A percentile compares a stretch with the other conserved stretches of the same genome.
These are phyloP conservation scores for Entomobrya multifasciata DNA, from an alignment of 2,888 invertebrate genomes.

Conservation along the genomic window DNA sequence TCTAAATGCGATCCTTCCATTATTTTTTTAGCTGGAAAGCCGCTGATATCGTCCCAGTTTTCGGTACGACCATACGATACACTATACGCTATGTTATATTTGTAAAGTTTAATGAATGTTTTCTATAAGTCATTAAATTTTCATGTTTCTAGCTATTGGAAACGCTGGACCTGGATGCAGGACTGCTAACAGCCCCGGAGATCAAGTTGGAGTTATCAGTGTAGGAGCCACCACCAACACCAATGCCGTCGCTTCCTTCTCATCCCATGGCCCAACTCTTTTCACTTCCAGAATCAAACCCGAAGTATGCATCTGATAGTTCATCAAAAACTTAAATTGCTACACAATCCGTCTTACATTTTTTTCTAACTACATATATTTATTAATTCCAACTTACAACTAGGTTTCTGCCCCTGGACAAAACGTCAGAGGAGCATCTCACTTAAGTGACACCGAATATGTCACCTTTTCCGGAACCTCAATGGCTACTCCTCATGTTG, in stretches of 20 bases:
- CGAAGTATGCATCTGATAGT: slow-evolving; percentile 28
- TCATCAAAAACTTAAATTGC: too few species aligned
- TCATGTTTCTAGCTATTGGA: slow-evolving; percentile 65
- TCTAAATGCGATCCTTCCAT: too few species aligned
- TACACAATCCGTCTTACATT: too few species aligned
- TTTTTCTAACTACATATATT: too few species aligned
- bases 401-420: slow-evolving; percentile 62
- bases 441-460: slow-evolving; percentile 40
- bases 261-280: slow-evolving; percentile 58
- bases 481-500: slow-evolving; percentile 66
- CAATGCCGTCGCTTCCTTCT: slow-evolving; percentile 67
- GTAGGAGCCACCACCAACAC: slow-evolving; percentile 70
- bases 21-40: slow-evolving; percentile 44
- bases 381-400: too few species aligned
- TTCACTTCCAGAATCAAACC: slow-evolving; percentile 56
- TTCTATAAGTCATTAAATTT: background rate
- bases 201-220: slow-evolving; percentile 55
- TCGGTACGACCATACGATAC: slow-evolving; percentile 1
- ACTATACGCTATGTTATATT: too few species aligned
- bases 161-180: slow-evolving; percentile 72
- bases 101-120: too few species aligned
- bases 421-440: slow-evolving; percentile 59
- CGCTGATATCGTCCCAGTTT: slow-evolving; percentile 60
- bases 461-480: slow-evolving; percentile 51
- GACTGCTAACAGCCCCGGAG: slow-evolving; percentile 73